Base-by-base conservation (phyloP, 1,140 invertebrate species). In the Lineus longissimus region DNA sequence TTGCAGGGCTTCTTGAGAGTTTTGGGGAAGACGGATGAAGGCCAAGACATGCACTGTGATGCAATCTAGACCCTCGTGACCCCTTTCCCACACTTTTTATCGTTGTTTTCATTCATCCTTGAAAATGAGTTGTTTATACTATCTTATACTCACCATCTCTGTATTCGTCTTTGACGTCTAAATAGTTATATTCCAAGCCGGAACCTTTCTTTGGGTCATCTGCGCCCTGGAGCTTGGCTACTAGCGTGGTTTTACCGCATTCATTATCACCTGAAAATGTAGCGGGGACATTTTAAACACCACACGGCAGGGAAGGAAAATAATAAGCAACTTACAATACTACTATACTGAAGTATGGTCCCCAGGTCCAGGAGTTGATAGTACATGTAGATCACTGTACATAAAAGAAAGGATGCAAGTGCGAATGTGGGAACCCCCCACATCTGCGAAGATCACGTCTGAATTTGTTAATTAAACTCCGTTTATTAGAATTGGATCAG, bases 111-210 rank as follows among this genome's bases (percentile, higher is more conserved):
- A n/a, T n/a, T n/a, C n/a, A n/a, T n/a, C n/a, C n/a, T n/a, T n/a
- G n/a, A n/a, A n/a, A n/a, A n/a, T n/a, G n/a, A 36, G 33, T 36
- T 36, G 33, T 36, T 15, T 36, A 15, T 27, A 4, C 25, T 51
- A 4, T 51, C n/a, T 51, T 30, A 36, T 51, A 61, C 69, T 84
- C 84, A 95, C 94, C 94, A 87, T 98, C 96, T 85, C 95, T 88
- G 81, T 98, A 98, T 84, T 99, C 96, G 86, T 98, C 96, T 79
- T 95, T 88, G 60, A 99, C 94, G 85, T 97, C 93, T 76, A 99
- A 93, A 77, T 97, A 98, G 62, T 95, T 94, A 83, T 98, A 99
- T 84, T 99, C 97, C 65, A 99, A 84, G 7, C 95, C 96, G 47
- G 93, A 94, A 43, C 95, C 96, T 84, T 97, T 97, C 81, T 94